Conservation (phyloP, 2,797 vertebrate genomes). For the Crotalus adamanteus region DNA sequence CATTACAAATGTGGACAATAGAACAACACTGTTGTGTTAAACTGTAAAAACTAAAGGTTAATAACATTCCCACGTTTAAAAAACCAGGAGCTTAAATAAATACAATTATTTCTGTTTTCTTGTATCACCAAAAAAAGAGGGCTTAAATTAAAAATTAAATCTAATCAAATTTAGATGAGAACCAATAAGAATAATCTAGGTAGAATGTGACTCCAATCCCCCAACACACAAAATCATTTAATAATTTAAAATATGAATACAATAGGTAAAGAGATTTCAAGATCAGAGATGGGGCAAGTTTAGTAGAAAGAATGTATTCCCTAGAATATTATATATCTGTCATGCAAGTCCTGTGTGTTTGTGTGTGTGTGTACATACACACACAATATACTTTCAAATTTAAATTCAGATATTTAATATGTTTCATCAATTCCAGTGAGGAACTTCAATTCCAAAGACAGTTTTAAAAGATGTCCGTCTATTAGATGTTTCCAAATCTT, state of each 20-base stretch:
- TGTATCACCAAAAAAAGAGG: not conserved
- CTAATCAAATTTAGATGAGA: not conserved
- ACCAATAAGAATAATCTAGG: not conserved
- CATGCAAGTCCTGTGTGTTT: not conserved
- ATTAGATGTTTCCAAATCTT: not conserved
- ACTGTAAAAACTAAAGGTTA: not conserved
- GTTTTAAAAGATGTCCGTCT: not conserved
- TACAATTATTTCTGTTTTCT: not conserved
- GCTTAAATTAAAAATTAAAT: not conserved
- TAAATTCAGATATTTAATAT: not conserved
- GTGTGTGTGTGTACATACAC: no score
- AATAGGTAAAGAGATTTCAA: not conserved
- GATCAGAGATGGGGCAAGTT: not conserved
- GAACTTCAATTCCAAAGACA: not conserved
- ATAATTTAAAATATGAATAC: not conserved
- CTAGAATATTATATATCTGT: not conserved
- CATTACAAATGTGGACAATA: not conserved
- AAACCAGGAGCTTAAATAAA: not conserved
- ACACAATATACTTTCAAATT: not conserved
- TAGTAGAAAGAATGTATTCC: not conserved
- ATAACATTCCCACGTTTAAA: not conserved
- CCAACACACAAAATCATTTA: not conserved
- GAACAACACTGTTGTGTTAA: not conserved
- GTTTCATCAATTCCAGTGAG: not conserved
- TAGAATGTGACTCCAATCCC: not conserved